Conservation (phyloP, 2,113 vertebrate genomes). For the Xiphias gladius region DNA sequence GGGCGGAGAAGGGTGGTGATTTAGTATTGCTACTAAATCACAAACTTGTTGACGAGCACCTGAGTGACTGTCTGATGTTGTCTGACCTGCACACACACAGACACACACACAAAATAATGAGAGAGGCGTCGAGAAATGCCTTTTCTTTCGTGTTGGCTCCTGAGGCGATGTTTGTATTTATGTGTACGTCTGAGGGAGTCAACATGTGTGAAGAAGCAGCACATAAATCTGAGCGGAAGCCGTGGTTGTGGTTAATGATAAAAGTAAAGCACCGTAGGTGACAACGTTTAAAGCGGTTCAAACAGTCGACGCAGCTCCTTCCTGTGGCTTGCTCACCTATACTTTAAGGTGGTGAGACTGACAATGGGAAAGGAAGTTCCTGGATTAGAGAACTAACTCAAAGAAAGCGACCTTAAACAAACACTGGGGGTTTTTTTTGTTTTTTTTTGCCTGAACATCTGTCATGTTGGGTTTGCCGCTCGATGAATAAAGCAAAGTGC, state of each 20-base stretch:
- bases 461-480: slow-evolving; percentile 11
- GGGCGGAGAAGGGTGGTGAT: neutral
- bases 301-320: slow-evolving; percentile 15
- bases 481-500: neutral
- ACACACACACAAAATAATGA: slow-evolving; percentile 23
- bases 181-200: neutral
- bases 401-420: slow-evolving; percentile 38
- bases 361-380: slow-evolving; percentile 26
- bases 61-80: neutral
- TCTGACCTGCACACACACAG: neutral
- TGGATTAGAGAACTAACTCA: slow-evolving; percentile 18
- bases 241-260: slow-evolving; percentile 58
- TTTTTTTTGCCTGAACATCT: slow-evolving; percentile 4
- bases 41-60: slow-evolving; percentile 8
- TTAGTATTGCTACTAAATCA: slow-evolving; percentile 32
- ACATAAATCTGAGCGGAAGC: slow-evolving; percentile 23
- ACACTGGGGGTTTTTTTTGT: neutral
- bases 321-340: slow-evolving; percentile 21
- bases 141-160: slow-evolving; percentile 32
- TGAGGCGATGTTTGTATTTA: slow-evolving; percentile 19
- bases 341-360: slow-evolving; percentile 8
- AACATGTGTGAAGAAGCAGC: slow-evolving; percentile 22
- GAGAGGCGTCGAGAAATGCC: slow-evolving; percentile 7
- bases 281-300: slow-evolving; percentile 32
- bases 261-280: slow-evolving; percentile 54